Evolutionary conservation across 2,888 invertebrate genomes (phyloP), one percentile per base, ranked within the genome.

Genomic region (Petrolisthes cinctipes): DNA sequence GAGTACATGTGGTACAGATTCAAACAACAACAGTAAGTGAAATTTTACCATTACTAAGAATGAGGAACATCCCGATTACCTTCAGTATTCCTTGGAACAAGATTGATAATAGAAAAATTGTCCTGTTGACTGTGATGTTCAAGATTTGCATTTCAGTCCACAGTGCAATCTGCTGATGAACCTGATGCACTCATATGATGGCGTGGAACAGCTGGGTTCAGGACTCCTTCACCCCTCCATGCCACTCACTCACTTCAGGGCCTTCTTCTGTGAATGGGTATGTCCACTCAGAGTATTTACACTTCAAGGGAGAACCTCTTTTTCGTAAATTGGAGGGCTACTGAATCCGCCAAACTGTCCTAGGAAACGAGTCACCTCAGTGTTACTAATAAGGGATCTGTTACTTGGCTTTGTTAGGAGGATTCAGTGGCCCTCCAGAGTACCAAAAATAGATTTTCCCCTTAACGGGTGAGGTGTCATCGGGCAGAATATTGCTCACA

Each of bases 241-340:
- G 95, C 96, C 96, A 23, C 93, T 96, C 51, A 95, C 95, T 51
- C 95, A 96, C 92, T 94, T 96, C 83, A 95, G 95, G 92, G 95
- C 95, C 86, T 94, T 96, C 91, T 96, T 96, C 93, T 96, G 96
- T 92, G 95, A 95, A 92, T 93, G 94, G 92, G 94, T 94, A 92
- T 93, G 93, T 92, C 7, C 53, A 17, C 37, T 37, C 37, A 37
- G 37, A 37, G 2, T 37, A 37, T 0, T 37, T 37, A 37, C 37
- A 37, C 37, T 37, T 37, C 37, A 37, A 2, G 37, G 37, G 37
- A 37, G 37, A 37, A 37, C 37, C 37, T 37, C 37, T 37, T 37
- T 37, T 37, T 37, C 37, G 2, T 37, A 37, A 37, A 37, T 37
- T 37, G 37, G 37, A 37, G 37, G 37, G 37, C 37, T 37, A 37